Base-by-base conservation (phyloP, 2,113 vertebrate species). In the Crocuta crocuta region DNA sequence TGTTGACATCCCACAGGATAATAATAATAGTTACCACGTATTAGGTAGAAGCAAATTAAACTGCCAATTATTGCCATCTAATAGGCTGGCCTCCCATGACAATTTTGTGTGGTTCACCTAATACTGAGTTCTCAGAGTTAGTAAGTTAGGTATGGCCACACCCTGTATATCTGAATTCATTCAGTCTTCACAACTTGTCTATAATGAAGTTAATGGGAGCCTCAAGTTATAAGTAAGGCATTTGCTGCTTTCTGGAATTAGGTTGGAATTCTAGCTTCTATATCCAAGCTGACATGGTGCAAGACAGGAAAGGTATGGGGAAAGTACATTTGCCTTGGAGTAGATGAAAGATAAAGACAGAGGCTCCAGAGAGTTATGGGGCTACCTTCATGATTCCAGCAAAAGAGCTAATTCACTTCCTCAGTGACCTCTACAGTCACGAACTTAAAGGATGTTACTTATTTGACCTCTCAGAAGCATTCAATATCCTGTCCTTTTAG, bases 51-150 rank as follows among this genome's bases (percentile, higher is more conserved):
- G 21, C 31, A 80, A 74, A 71, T 66, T 35, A 73, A 71, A 79
- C 50, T 23, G 63, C 33, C 50, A 65, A 0, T 33, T n/a, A 28
- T 63, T 48, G 16, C 11, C 4, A 53, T 16, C 70, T 88, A 9
- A 76, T 55, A 1, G 2, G 13, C 2, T 7, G 21, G 58, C 10
- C 4, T 2, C 9, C 10, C 3, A 26, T n/a, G 45, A 7, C 45
- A 80, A 12, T 71, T 66, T 31, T 45, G 15, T 58, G 21, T 65
- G n/a, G 31, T 55, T 78, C n/a, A 55, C 43, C 23, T 87, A 35
- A 63, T 50, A 68, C 0, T 45, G 70, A 26, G 24, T 70, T 9
- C n/a, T 71, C 24, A 15, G 23, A 50, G 43, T 68, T 21, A 24
- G 21, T 61, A 61, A 61, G 58, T 23, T 50, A 31, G 31, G 28